phyloP scores from a whole-genome alignment of 1,140 invertebrate species.

The Bombus huntii region DNA sequence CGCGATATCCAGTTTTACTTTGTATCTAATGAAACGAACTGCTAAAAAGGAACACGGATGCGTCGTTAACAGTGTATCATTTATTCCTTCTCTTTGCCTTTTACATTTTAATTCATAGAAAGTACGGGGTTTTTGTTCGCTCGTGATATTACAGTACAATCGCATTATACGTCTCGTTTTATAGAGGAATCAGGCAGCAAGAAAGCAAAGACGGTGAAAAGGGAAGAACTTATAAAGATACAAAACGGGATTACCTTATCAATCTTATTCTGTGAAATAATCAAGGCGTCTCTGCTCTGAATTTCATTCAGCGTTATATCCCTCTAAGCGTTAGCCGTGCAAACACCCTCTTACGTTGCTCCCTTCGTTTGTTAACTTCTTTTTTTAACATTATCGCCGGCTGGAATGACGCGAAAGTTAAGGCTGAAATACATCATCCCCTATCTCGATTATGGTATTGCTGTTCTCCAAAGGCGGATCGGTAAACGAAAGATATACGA shows the following conservation, averaged over 20 bases:
- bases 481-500: slow-evolving; percentile 53
- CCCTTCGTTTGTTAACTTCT: slow-evolving; percentile 2
- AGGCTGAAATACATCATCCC: slow-evolving; percentile 31
- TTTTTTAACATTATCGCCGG: slow-evolving; percentile 15
- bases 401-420: slow-evolving; percentile 15
- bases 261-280: slow-evolving; percentile 46
- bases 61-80: slow-evolving; percentile 41
- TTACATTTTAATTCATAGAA: slow-evolving; percentile 39
- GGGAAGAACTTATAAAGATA: slow-evolving; percentile 35
- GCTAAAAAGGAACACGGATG: background rate
- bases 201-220: background rate
- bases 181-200: background rate
- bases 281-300: slow-evolving; percentile 28
- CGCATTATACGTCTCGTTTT: slow-evolving; percentile 44
- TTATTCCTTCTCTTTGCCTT: slow-evolving; percentile 24
- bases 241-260: slow-evolving; percentile 47
- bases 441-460: slow-evolving; percentile 45
- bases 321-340: background rate
- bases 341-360: background rate
- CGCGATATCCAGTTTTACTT: slow-evolving; percentile 2
- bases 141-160: slow-evolving; percentile 33
- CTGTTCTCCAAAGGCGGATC: slow-evolving; percentile 28
- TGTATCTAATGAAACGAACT: slow-evolving; percentile 38
- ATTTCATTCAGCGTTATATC: slow-evolving; percentile 9
- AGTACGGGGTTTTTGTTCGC: slow-evolving; percentile 23